phyloP scores from a whole-genome alignment of 2,113 vertebrate species.

The Melanocharis versteri region DNA sequence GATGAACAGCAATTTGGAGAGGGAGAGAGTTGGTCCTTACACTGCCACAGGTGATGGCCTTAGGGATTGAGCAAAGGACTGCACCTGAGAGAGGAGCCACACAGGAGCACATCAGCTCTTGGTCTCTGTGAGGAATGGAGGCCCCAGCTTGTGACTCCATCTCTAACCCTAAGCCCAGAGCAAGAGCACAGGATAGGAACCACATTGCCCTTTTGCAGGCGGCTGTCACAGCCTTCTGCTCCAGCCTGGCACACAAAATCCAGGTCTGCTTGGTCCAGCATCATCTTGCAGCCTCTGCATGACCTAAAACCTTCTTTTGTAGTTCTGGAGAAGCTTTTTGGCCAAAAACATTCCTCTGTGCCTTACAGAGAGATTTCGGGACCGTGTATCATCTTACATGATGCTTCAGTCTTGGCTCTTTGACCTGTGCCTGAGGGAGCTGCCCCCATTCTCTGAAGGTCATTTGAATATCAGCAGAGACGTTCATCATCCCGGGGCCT shows the following conservation, averaged over 20 bases:
- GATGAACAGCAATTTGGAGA: neutral
- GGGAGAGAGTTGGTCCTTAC: neutral
- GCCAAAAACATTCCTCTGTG: neutral
- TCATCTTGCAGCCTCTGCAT: neutral
- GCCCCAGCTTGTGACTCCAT: neutral
- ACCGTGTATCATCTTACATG: neutral
- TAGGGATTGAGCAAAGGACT: neutral
- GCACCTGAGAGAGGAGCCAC: neutral
- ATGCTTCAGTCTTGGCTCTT: neutral
- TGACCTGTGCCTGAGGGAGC: slow-evolving; percentile 16
- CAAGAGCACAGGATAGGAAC: neutral
- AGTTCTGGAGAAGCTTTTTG: neutral
- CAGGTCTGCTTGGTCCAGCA: neutral
- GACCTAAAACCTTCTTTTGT: neutral
- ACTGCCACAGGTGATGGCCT: neutral
- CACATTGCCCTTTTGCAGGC: neutral
- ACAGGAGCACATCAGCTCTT: fast-evolving
- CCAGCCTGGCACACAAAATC: neutral
- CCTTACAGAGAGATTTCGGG: neutral
- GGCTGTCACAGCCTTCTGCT: neutral
- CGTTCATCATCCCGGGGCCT: neutral
- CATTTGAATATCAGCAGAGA: slow-evolving; percentile 12
- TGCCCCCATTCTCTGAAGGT: neutral
- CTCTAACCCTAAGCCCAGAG: neutral
- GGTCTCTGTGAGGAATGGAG: neutral